Conservation (phyloP, 2,888 invertebrate species). For the Willowsia nigromaculata region DNA sequence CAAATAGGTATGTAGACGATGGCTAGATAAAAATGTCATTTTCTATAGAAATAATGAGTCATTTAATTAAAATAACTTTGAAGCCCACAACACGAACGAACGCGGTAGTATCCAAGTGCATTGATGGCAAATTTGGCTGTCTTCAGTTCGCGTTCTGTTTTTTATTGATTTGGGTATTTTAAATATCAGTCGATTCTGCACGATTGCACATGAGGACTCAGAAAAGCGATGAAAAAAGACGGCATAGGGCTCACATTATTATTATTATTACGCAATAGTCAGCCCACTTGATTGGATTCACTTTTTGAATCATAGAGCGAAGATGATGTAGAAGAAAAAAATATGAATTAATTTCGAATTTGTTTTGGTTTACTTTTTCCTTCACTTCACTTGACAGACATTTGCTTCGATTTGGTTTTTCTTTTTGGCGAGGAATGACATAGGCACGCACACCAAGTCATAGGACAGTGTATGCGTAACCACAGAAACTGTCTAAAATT, state of each 20-base stretch:
- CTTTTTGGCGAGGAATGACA: not conserved
- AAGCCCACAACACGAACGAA: slow-evolving; percentile 7
- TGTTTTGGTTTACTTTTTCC: slow-evolving; percentile 6
- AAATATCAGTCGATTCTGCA: not conserved
- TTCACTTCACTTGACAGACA: not conserved
- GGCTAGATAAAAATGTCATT: not conserved
- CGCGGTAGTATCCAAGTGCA: not conserved
- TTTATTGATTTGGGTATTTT: not conserved
- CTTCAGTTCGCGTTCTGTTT: not conserved
- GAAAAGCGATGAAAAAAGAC: not conserved
- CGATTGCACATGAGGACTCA: not conserved
- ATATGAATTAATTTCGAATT: slow-evolving; percentile 3
- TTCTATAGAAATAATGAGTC: not conserved
- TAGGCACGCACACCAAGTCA: not conserved
- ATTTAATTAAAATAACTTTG: slow-evolving; percentile 1
- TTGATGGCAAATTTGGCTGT: not conserved
- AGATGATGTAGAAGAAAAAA: not conserved
- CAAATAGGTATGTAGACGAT: not conserved
- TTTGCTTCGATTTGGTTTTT: not conserved
- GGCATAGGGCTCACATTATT: not conserved
- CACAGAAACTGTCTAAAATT: not conserved
- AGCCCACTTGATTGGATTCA: not conserved
- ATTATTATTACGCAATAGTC: not conserved
- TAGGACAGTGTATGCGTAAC: not conserved
- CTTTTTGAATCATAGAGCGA: not conserved